Conservation (phyloP, 2,113 vertebrate genomes). For the Bambusicola thoracicus region DNA sequence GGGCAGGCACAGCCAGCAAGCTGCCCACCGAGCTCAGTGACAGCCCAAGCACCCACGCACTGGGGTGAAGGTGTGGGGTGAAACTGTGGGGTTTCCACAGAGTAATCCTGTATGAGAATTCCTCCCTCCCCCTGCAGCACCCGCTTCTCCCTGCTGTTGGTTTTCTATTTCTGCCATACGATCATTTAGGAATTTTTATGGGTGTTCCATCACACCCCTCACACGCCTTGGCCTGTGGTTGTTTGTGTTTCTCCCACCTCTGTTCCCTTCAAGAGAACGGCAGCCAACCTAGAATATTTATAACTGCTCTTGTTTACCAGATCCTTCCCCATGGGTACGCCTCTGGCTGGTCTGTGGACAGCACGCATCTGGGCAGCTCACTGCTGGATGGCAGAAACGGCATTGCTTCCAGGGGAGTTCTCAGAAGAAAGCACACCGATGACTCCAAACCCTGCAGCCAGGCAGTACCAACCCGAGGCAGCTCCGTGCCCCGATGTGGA, state of each 20-base stretch:
- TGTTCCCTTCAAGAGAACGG: neutral
- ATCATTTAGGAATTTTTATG: neutral
- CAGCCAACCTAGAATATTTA: neutral
- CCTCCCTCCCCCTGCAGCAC: neutral
- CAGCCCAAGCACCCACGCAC: neutral
- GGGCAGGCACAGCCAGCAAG: neutral
- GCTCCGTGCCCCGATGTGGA: neutral
- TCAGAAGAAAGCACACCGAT: neutral
- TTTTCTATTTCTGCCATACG: neutral
- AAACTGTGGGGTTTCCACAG: neutral
- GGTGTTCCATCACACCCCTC: conserved; percentile 24
- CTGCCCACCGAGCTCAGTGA: fast-evolving
- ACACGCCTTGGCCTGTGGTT: neutral
- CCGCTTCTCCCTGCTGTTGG: neutral
- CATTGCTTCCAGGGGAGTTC: neutral
- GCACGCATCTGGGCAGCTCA: fast-evolving
- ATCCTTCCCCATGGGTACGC: neutral
- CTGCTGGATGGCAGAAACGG: neutral
- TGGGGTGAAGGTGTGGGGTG: neutral
- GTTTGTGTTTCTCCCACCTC: conserved; percentile 15
- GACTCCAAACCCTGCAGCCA: neutral
- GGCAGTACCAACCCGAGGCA: neutral
- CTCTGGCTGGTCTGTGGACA: neutral
- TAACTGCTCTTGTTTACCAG: neutral
- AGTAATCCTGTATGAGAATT: neutral